Evolutionary conservation across 2,888 invertebrate species (phyloP).

Genomic region (Alentia gelatinosa): DNA sequence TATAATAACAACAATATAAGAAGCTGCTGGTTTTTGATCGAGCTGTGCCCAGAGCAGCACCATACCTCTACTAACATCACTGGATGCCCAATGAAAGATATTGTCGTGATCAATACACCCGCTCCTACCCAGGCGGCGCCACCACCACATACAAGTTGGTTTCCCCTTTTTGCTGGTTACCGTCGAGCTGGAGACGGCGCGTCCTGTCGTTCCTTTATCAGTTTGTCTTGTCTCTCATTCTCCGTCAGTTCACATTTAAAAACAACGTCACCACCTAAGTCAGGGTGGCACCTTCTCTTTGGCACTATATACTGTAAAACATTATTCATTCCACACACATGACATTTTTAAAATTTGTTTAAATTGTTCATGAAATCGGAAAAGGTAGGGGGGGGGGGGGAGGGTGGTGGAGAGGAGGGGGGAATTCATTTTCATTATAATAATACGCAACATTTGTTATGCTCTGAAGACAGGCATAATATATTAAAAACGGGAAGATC

Average conservation of each 20-base stretch:
- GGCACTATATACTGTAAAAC: conserved; percentile 52
- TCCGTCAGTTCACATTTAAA: background rate
- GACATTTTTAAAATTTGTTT: conserved; percentile 21
- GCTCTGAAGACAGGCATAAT: background rate
- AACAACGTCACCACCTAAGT: conserved; percentile 19
- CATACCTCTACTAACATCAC: conserved; percentile 36
- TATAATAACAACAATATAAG: no score
- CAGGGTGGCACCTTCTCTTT: conserved; percentile 46
- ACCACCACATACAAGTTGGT: background rate
- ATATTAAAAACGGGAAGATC: conserved; percentile 42
- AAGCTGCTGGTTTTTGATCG: background rate
- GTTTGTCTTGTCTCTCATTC: background rate
- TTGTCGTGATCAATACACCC: conserved; percentile 45
- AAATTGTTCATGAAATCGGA: background rate
- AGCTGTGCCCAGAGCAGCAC: conserved; percentile 32
- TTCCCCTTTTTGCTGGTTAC: conserved; percentile 36
- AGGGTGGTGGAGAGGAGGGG: background rate
- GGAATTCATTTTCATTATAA: background rate
- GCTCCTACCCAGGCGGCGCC: background rate
- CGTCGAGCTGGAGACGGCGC: conserved; percentile 33
- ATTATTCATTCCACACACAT: conserved; percentile 50
- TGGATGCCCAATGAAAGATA: conserved; percentile 53
- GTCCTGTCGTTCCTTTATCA: conserved; percentile 43
- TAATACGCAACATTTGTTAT: background rate
- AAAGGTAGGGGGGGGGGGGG: background rate